Evolutionary conservation across 2,113 vertebrate species (phyloP).

Genomic region (Heliornis fulica): DNA sequence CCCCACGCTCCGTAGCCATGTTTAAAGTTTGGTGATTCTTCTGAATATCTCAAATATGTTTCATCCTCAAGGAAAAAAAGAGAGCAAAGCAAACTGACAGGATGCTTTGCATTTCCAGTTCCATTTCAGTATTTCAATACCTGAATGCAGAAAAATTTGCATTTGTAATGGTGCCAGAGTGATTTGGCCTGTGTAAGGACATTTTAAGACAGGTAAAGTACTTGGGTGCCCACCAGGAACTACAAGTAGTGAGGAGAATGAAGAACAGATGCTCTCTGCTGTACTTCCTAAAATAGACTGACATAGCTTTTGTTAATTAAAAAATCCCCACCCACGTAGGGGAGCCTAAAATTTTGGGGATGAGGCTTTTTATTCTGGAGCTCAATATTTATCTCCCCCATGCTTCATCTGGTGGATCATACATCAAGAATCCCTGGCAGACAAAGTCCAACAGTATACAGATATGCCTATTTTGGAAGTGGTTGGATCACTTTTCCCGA

Average conservation of each 20-base stretch:
- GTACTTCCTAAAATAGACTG: not conserved
- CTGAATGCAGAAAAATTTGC: not conserved
- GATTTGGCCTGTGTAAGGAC: not conserved
- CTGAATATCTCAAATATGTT: not conserved
- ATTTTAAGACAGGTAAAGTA: not conserved
- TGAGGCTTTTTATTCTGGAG: not conserved
- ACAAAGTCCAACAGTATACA: constrained; percentile 42
- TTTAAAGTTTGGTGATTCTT: not conserved
- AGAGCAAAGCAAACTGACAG: not conserved
- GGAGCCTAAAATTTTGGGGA: not conserved
- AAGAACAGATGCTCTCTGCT: not conserved
- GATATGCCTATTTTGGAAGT: constrained; percentile 60
- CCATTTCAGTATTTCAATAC: not conserved
- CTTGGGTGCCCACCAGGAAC: not conserved
- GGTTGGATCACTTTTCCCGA: constrained; percentile 41
- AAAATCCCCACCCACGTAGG: not conserved
- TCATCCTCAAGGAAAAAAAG: not conserved
- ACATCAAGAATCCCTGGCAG: not conserved
- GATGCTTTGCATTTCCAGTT: not conserved
- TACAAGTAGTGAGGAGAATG: not conserved
- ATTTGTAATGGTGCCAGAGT: not conserved
- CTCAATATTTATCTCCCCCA: not conserved
- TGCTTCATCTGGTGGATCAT: not conserved
- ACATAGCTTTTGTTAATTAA: not conserved
- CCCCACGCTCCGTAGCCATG: not conserved